phyloP scores from a whole-genome alignment of 2,113 vertebrate species.

The Eulemur macaco region DNA sequence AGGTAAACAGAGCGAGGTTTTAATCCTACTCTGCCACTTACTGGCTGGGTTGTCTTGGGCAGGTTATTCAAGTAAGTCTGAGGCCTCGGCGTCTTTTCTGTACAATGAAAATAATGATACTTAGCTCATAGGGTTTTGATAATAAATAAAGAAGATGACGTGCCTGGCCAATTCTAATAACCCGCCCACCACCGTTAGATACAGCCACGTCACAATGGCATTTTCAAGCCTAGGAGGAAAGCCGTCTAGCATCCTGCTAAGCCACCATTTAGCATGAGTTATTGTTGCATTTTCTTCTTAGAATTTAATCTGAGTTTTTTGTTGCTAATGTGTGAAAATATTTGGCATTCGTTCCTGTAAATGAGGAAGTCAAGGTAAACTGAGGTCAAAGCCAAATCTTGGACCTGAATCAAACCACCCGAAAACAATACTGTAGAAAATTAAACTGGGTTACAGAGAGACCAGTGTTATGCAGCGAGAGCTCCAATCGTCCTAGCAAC shows the following conservation, averaged over 20 bases:
- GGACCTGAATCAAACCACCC: constrained; percentile 48
- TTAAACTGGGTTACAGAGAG: constrained; percentile 42
- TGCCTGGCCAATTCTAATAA: not conserved
- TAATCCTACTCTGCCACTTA: not conserved
- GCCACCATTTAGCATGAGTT: not conserved
- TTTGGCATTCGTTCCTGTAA: not conserved
- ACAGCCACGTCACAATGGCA: not conserved
- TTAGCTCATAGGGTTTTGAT: not conserved
- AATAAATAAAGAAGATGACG: not conserved
- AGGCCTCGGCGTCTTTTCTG: not conserved
- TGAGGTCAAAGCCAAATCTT: constrained; percentile 64
- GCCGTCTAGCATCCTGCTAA: not conserved
- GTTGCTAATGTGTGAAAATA: constrained; percentile 4
- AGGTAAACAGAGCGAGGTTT: not conserved
- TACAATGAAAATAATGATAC: not conserved
- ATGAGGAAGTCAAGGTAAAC: constrained; percentile 60
- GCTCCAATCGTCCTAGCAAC: constrained; percentile 64
- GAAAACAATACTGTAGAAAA: constrained; percentile 52
- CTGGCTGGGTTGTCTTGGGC: not conserved
- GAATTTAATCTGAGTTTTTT: constrained; percentile 25
- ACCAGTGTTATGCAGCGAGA: not conserved
- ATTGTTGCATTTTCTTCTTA: not conserved
- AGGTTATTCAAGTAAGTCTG: not conserved
- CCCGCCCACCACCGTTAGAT: not conserved
- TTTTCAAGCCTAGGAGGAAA: not conserved